Evolutionary conservation across 2,888 invertebrate genomes (phyloP), one percentile per base, ranked within the genome.

Genomic region (Ctenicera cuprea): DNA sequence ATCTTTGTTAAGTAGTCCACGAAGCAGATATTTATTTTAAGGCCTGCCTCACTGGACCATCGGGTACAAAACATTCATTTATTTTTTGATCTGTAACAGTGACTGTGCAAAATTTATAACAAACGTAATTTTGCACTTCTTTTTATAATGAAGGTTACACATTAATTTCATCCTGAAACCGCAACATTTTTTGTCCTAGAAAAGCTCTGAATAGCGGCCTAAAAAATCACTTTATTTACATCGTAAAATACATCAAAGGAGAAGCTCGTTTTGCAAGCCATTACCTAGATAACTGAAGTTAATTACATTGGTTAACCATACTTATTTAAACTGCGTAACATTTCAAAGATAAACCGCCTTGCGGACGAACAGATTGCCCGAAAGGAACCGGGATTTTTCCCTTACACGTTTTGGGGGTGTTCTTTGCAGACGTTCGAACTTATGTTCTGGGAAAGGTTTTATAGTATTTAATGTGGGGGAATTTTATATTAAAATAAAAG

Each of bases 11-110:
- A 80, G 80, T 79, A 81, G 81, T 80, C 78, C 80, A 80, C 76
- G 76, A 73, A 78, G 80, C 80, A 78, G 83, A 83, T 81, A 83
- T 82, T 80, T 80, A 81, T 81, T 78, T 78, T 77, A 75, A 76
- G 77, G 80, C 78, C 81, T 76, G 80, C 78, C 76, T 79, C 77
- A 77, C 76, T 78, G 77, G 73, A 75, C 65, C 64, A 71, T 74
- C 67, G 30, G 20, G 37, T 57, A 63, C 50, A 71, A 62, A 69
- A 43, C 54, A 50, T 69, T 70, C 57, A 69, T 73, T 73, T 72
- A 67, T 62, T 70, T 33, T 33, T 67, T 30, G 48, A 52, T 61
- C 59, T 11, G 57, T 37, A 18, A n/a, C 14, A 43, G 8, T 43
- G 43, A 22, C 38, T 16, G 62, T 18, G 38, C 20, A 11, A 59